A percentile compares a stretch with the other conserved stretches of the same genome.
Evolutionary conservation across 2,113 vertebrate species (phyloP).

Genomic region (Datnioides undecimradiatus): DNA sequence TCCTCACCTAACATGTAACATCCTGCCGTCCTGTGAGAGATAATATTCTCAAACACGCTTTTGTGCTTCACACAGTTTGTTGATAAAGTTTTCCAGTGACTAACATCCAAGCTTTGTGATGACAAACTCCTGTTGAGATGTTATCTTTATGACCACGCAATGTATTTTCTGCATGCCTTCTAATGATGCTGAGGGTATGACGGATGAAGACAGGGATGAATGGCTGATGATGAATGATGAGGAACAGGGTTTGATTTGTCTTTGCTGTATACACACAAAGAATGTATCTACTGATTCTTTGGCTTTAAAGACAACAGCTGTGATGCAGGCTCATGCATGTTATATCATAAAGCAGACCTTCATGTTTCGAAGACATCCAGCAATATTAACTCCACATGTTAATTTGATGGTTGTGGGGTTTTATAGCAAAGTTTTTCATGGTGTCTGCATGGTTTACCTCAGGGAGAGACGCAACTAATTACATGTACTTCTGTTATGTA

Average conservation of each 20-base stretch:
- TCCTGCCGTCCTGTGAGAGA: constrained; percentile 67
- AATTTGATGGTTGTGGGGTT: neutral
- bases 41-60: constrained; percentile 42
- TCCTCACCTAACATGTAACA: constrained; percentile 65
- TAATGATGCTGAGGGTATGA: constrained; percentile 72
- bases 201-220: constrained; percentile 31
- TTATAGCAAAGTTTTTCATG: neutral
- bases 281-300: constrained; percentile 16
- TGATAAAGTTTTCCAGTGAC: constrained; percentile 54
- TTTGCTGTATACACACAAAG: constrained; percentile 16
- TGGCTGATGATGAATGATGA: constrained; percentile 42
- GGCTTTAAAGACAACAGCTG: neutral
- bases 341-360: neutral
- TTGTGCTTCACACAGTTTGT: constrained; percentile 39
- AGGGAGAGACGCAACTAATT: neutral
- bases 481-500: neutral
- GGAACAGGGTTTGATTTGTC: constrained; percentile 50
- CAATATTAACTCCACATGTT: neutral
- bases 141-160: constrained; percentile 40
- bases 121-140: constrained; percentile 54
- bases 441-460: neutral
- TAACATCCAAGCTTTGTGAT: constrained; percentile 45
- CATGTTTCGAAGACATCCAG: constrained; percentile 7
- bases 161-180: constrained; percentile 52
- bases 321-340: neutral